Base-by-base conservation (phyloP, 1,140 invertebrate species). In the Mercenaria mercenaria region DNA sequence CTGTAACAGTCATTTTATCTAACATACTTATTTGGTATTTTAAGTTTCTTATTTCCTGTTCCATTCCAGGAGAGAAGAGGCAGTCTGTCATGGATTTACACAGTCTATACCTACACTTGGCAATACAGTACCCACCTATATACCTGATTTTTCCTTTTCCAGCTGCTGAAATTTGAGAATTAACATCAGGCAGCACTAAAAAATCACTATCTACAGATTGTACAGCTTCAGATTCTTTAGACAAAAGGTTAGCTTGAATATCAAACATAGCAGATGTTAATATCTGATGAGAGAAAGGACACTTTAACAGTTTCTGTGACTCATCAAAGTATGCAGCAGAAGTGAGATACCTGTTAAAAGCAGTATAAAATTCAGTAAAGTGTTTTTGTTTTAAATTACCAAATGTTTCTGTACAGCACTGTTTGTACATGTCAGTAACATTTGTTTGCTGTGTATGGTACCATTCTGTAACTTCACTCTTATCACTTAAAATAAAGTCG, bases 131-230 rank as follows among this genome's bases (percentile, higher is more conserved):
- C 37, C 52, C 52, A 3, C 23, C 79, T 1, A 81, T n/a, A 41
- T 61, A 81, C 18, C 79, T 81, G n/a, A 81, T 32, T 39, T 81
- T 79, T 41, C 76, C 76, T 23, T 79, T 43, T 3, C 41, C 76
- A 50, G 13, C 76, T n/a, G 76, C 0, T 79, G 76, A 77, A 10
- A 77, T 50, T 1, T 23, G 11, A 41, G 34, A 72, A 23, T 10
- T 43, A 1, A 23, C 1, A 18, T 39, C 2, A 18, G 37, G 39
- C 20, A 72, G 29, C 34, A 39, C 39, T 41, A 15, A 23, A 2
- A 29, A 32, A 8, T 18, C 11, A 39, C 20, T 39, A 4, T 50
- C 0, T 1, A 50, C 41, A 47, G 39, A 23, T 43, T 56, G 11
- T 43, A 41, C 29, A 3, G 39, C 39, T 34, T 41, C 6, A 6